Evolutionary conservation across 2,797 vertebrate species (phyloP).

Genomic region (Adelosebastes latens): DNA sequence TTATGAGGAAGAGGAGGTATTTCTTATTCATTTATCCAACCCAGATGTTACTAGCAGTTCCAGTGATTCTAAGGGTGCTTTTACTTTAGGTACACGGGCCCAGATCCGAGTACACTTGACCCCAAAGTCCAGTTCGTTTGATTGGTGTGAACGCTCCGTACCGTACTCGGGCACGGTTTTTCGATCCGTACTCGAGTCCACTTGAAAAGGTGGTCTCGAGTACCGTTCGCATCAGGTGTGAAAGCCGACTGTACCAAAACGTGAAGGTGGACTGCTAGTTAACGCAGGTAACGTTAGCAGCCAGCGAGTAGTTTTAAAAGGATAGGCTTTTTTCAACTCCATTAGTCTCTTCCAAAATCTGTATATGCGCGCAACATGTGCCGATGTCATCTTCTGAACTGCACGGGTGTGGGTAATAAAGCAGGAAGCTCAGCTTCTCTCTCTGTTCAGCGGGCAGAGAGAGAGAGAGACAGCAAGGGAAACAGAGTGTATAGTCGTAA

Average conservation of each 20-base stretch:
- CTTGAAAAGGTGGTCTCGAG: no score
- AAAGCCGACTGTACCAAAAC: neutral
- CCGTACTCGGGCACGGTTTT: neutral
- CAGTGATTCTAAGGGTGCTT: neutral
- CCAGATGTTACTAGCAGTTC: conserved; percentile 21
- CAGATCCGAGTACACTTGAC: neutral
- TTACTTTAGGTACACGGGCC: neutral
- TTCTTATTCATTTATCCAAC: conserved; percentile 11
- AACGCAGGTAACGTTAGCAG: neutral
- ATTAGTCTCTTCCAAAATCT: neutral
- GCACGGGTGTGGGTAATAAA: neutral
- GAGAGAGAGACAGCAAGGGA: no score
- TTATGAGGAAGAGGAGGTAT: conserved; percentile 8
- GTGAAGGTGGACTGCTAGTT: fast-evolving
- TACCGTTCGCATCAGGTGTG: no score
- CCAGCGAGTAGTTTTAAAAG: neutral
- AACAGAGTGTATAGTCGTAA: no score
- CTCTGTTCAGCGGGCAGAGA: no score
- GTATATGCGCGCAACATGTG: fast-evolving
- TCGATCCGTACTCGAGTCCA: neutral
- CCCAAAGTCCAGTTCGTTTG: neutral
- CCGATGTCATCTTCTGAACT: neutral
- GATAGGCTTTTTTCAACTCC: neutral
- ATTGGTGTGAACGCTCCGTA: neutral
- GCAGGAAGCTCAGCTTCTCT: no score